Conservation (phyloP, 2,888 invertebrate species). For the Latheticus oryzae region DNA sequence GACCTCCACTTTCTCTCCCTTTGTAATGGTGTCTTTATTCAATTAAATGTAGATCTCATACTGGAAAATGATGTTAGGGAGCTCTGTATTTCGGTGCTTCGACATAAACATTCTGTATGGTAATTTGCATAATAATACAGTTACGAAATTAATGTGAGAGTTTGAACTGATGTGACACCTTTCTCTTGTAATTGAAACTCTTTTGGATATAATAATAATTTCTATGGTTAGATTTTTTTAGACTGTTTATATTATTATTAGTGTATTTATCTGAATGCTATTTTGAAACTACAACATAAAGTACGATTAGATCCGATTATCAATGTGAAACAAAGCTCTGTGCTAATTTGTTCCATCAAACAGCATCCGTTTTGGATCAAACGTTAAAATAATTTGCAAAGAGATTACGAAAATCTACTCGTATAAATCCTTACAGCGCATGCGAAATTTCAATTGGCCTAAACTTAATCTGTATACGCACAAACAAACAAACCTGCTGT, state of each 20-base stretch:
- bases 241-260: too few species aligned
- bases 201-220: not conserved
- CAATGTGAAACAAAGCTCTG: not conserved
- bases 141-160: slow-evolving; percentile 25
- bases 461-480: slow-evolving; percentile 19
- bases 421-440: slow-evolving; percentile 32
- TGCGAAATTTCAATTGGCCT: slow-evolving; percentile 27
- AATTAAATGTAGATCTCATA: slow-evolving; percentile 41
- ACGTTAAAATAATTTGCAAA: slow-evolving; percentile 47
- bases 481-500: slow-evolving; percentile 31
- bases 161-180: slow-evolving; percentile 8
- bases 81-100: slow-evolving; percentile 23
- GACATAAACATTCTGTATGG: slow-evolving; percentile 27
- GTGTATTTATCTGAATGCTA: too few species aligned
- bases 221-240: not conserved
- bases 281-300: too few species aligned
- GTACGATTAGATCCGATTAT: too few species aligned
- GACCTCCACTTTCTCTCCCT: slow-evolving; percentile 37
- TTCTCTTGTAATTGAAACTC: slow-evolving; percentile 21
- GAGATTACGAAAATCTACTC: slow-evolving; percentile 42
- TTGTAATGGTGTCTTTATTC: slow-evolving; percentile 33
- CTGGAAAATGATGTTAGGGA: slow-evolving; percentile 35
- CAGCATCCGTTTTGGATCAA: slow-evolving; percentile 37
- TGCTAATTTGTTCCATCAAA: slow-evolving; percentile 14
- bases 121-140: slow-evolving; percentile 36